Evolutionary conservation across 2,113 vertebrate genomes (phyloP).

Genomic region (Takifugu flavidus): DNA sequence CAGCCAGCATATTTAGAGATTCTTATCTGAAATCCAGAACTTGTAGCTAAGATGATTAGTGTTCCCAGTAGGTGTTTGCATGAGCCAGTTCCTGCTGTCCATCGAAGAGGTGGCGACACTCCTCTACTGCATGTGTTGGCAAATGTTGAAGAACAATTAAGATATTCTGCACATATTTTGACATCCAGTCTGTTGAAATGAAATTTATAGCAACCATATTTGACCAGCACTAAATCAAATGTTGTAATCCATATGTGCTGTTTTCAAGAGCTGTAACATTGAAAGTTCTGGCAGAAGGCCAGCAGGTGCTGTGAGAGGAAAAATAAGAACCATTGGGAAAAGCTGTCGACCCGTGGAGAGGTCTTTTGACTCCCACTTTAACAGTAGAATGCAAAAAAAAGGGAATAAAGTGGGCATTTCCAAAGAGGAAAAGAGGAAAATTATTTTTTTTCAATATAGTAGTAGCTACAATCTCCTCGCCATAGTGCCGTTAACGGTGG

Average conservation of each 20-base stretch:
- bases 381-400: slow-evolving; percentile 30
- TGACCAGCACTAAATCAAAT: background rate
- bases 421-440: slow-evolving; percentile 1
- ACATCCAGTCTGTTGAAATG: too few species aligned
- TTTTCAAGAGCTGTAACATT: background rate
- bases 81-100: too few species aligned
- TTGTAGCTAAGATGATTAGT: too few species aligned
- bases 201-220: background rate
- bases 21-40: too few species aligned
- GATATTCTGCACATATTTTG: too few species aligned
- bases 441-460: slow-evolving; percentile 49
- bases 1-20: too few species aligned
- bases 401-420: slow-evolving; percentile 1
- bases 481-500: slow-evolving; percentile 33
- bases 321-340: too few species aligned
- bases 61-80: too few species aligned
- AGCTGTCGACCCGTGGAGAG: background rate
- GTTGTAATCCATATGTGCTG: too few species aligned
- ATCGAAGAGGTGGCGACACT: too few species aligned
- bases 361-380: slow-evolving; percentile 15
- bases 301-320: background rate
- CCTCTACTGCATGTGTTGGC: too few species aligned
- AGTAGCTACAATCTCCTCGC: slow-evolving; percentile 24
- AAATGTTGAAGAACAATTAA: too few species aligned
- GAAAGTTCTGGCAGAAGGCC: background rate